Base-by-base conservation (phyloP, 64 coral and sea anemone genomes). In the Exaiptasia diaphana region DNA sequence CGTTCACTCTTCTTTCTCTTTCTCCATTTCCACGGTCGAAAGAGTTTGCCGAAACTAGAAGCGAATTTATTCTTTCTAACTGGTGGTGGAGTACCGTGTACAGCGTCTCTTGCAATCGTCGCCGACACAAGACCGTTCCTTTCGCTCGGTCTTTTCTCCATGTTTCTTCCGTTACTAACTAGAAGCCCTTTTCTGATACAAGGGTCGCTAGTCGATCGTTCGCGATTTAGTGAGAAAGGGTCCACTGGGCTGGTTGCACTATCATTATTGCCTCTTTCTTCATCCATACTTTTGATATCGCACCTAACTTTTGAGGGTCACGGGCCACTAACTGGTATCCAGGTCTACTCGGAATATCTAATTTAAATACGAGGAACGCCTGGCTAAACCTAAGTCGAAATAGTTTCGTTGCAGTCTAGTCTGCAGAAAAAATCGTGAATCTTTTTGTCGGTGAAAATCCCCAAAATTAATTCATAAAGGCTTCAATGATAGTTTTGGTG, bases 21-120 rank as follows among this genome's bases (percentile, higher is more conserved):
- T 72, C 82, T 67, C 90, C 90, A 92, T 79, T 75, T 92, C 90
- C 90, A 92, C n/a, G 90, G 90, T 32, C 90, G 82, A 64, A 92
- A 73, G 75, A 92, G 20, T 50, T 53, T 79, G 27, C 90, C 74
- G 22, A 92, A 61, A 26, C 90, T 92, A 5, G 82, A 60, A 22
- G 90, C 82, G 56, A 92, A 86, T 75, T 92, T 92, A 39, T 73
- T 86, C 28, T 85, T 86, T 44, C 90, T 36, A 53, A 64, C 39
- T 6, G 90, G 90, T 26, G 83, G 90, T 26, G 90, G 90, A 42
- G 90, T 92, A 34, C 74, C 70, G 28, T 80, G 53, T 18, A 26
- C 76, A 70, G 32, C 42, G 24, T 80, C 85, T 13, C 77, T 67
- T 71, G 80, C 85, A 1, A 88, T 24, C 22, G 20, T 81, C 11